These are phyloP conservation scores for Notiomystis cincta DNA, from an alignment of 2,113 vertebrate genomes.

Conservation along the genomic window DNA sequence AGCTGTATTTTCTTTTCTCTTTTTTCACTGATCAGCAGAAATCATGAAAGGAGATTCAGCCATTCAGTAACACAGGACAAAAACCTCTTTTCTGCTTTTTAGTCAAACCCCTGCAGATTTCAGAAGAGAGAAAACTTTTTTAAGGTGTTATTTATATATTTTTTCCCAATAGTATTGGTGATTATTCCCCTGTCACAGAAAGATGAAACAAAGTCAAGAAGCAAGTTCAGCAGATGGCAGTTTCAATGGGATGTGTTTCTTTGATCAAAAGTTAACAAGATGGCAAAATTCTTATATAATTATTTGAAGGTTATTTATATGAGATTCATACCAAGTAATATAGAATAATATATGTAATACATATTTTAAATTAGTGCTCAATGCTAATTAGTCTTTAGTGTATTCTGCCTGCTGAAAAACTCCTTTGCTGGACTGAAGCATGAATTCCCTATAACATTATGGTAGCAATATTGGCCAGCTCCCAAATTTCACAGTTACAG, in stretches of 20 bases:
- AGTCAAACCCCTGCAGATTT: not conserved
- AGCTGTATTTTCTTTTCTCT: not conserved
- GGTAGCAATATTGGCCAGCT: not conserved
- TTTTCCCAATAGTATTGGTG: not conserved
- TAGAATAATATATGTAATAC: not conserved
- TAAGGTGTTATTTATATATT: not conserved
- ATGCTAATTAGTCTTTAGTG: not conserved
- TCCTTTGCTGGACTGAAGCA: not conserved
- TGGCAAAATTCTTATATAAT: not conserved
- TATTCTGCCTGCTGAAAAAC: not conserved
- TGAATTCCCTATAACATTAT: not conserved
- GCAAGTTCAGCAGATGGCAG: not conserved
- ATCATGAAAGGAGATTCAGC: not conserved
- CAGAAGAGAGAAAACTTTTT: not conserved
- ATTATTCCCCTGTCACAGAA: not conserved
- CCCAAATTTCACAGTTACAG: not conserved
- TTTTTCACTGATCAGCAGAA: not conserved
- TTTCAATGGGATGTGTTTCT: not conserved
- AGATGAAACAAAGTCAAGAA: constrained; percentile 5
- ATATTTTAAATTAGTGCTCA: not conserved
- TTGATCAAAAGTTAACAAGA: not conserved
- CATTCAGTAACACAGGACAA: not conserved
- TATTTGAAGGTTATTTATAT: not conserved
- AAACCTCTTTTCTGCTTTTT: not conserved
- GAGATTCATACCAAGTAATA: not conserved